Conservation (phyloP, 2,113 vertebrate species). For the Carlito syrichta region DNA sequence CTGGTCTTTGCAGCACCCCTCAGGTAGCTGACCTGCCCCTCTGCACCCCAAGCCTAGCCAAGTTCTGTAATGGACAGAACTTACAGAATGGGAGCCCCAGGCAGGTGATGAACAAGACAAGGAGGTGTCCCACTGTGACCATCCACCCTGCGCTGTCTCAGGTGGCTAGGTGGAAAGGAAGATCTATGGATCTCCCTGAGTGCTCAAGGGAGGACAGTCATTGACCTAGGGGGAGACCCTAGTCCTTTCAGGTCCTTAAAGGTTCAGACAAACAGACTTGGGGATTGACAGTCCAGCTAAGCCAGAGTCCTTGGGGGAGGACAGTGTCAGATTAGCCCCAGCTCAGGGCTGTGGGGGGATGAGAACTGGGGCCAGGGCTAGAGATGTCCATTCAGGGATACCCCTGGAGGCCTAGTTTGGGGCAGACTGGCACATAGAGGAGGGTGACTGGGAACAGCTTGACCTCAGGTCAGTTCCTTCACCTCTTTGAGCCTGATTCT, state of each 20-base stretch:
- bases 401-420: background rate
- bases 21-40: background rate
- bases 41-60: no score
- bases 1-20: background rate
- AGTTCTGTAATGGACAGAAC: no score
- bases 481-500: background rate
- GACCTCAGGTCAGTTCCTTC: background rate
- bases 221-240: background rate
- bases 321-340: rapidly evolving
- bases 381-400: background rate
- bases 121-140: background rate
- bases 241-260: background rate
- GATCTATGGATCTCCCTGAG: background rate
- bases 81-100: background rate
- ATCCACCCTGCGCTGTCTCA: no score
- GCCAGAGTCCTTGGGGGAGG: background rate
- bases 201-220: background rate
- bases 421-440: background rate
- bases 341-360: no score
- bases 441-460: background rate
- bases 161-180: background rate
- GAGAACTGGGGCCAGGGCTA: no score
- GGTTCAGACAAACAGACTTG: background rate
- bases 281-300: background rate
- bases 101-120: background rate